Conservation (phyloP, 2,113 vertebrate genomes). For the Pao palembangensis region DNA sequence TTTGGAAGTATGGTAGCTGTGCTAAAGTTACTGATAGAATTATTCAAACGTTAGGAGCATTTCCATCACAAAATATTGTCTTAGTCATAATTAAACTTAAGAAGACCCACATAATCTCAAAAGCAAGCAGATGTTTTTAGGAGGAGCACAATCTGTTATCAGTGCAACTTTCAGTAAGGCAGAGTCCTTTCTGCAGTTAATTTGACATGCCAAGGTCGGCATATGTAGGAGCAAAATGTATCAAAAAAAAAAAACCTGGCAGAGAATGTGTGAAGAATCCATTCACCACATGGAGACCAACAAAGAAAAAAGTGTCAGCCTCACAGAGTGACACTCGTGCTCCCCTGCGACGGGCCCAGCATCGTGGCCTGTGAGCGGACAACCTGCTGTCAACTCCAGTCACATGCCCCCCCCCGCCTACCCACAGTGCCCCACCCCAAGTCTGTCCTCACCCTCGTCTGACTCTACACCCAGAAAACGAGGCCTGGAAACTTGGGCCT, state of each 20-base stretch:
- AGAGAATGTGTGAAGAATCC: slow-evolving; percentile 34
- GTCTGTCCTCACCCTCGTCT: not conserved
- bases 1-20: too few species aligned
- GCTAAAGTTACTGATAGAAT: too few species aligned
- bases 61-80: not conserved
- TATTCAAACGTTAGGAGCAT: too few species aligned
- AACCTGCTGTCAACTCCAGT: slow-evolving; percentile 61
- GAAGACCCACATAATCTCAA: not conserved
- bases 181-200: slow-evolving; percentile 6
- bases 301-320: slow-evolving; percentile 56
- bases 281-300: slow-evolving; percentile 50
- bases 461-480: slow-evolving; percentile 25
- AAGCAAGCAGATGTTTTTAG: slow-evolving; percentile 1
- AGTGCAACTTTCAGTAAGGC: slow-evolving; percentile 23
- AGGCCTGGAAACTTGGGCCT: slow-evolving; percentile 28
- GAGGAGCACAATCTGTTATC: not conserved
- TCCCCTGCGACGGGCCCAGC: slow-evolving; percentile 43
- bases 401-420: slow-evolving; percentile 47
- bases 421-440: slow-evolving; percentile 6
- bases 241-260: slow-evolving; percentile 53
- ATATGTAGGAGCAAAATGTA: slow-evolving; percentile 51
- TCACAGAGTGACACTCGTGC: slow-evolving; percentile 47
- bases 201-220: slow-evolving; percentile 39
- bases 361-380: slow-evolving; percentile 47
- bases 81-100: not conserved